phyloP scores from a whole-genome alignment of 2,888 invertebrate species.

The Sepioteuthis lessoniana region DNA sequence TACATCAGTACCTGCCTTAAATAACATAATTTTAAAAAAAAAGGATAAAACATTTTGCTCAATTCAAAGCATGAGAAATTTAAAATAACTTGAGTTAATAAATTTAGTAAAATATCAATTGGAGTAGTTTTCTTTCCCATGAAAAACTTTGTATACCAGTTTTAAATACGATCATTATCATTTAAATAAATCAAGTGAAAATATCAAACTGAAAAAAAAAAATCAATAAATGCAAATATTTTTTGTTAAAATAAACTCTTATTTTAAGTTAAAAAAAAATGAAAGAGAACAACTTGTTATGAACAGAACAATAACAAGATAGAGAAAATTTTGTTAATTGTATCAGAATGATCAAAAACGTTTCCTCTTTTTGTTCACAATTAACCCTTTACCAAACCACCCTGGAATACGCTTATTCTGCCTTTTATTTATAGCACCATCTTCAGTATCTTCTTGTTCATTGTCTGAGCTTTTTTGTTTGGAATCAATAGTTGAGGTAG shows the following conservation, averaged over 20 bases:
- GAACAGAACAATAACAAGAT: not conserved
- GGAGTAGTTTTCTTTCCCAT: not conserved
- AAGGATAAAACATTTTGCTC: not conserved
- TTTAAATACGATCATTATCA: not conserved
- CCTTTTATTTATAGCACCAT: not conserved
- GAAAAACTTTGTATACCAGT: not conserved
- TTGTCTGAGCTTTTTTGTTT: not conserved
- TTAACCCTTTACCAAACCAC: slow-evolving; percentile 72
- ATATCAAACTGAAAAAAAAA: not conserved
- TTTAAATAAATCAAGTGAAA: not conserved
- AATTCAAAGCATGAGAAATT: not conserved
- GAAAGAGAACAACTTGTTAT: no score
- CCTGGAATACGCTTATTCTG: slow-evolving; percentile 60
- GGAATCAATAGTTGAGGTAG: not conserved
- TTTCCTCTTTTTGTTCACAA: slow-evolving; percentile 59
- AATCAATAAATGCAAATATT: not conserved
- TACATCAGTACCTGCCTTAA: not conserved
- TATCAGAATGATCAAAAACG: slow-evolving; percentile 51
- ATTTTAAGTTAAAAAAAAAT: not conserved
- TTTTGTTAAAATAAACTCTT: not conserved
- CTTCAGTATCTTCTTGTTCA: not conserved
- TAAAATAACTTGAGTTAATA: not conserved
- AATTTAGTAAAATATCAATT: not conserved
- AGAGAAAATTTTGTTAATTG: not conserved
- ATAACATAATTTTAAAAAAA: not conserved